These are phyloP conservation scores for Anseranas semipalmata DNA, from an alignment of 2,113 vertebrate species.

Conservation along the genomic window DNA sequence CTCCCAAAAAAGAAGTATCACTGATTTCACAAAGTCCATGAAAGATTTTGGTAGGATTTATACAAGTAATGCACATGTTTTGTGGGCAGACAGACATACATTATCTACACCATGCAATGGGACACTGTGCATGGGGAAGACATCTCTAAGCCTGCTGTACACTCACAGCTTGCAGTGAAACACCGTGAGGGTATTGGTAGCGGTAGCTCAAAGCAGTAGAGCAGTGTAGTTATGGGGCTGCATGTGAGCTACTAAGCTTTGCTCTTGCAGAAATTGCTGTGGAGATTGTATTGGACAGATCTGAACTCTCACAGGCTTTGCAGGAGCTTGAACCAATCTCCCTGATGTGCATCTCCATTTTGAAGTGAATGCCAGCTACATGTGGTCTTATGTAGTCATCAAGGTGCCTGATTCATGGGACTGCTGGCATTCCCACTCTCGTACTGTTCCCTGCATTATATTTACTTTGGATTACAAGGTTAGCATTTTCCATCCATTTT, in stretches of 20 bases:
- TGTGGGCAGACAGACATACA: neutral
- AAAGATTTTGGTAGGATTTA: neutral
- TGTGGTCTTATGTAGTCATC: neutral
- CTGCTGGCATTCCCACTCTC: neutral
- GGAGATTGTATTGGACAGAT: neutral
- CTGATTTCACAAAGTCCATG: neutral
- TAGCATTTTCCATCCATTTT: conserved; percentile 33
- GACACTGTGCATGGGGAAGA: neutral
- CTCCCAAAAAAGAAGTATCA: neutral
- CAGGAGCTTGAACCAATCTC: neutral
- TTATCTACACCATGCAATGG: neutral
- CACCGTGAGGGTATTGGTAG: neutral
- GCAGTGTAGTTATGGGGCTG: neutral
- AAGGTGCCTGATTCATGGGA: neutral
- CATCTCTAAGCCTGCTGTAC: neutral
- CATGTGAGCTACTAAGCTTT: neutral
- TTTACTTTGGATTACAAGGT: conserved; percentile 9
- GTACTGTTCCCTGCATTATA: neutral
- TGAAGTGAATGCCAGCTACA: neutral
- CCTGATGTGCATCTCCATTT: neutral
- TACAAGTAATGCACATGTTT: neutral
- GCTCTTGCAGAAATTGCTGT: neutral
- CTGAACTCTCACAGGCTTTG: neutral
- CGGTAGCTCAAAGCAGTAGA: neutral
- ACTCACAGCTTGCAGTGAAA: neutral